These are phyloP conservation scores for Mycteria americana DNA, from an alignment of 2,797 vertebrate genomes.

Conservation along the genomic window DNA sequence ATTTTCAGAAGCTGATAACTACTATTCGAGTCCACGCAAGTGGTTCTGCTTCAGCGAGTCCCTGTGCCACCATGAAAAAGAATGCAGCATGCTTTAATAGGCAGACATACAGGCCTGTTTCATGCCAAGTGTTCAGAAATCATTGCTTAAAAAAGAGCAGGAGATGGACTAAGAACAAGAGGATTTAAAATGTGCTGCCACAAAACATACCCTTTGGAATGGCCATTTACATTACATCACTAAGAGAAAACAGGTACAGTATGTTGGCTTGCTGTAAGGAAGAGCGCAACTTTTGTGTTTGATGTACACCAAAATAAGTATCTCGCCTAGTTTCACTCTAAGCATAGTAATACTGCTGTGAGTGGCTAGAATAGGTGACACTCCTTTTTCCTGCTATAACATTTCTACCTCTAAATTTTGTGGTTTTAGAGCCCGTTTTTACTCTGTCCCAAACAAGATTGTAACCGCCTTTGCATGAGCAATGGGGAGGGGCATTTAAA, in stretches of 20 bases:
- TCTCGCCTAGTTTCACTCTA: neutral
- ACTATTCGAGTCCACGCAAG: fast-evolving
- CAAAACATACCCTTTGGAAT: neutral
- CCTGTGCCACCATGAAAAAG: neutral
- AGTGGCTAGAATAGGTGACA: neutral
- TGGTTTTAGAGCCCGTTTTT: neutral
- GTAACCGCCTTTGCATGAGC: neutral
- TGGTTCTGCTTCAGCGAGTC: neutral
- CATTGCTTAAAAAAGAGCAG: neutral
- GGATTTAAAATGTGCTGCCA: neutral
- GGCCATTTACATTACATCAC: fast-evolving
- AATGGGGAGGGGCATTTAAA: neutral
- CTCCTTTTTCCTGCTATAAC: neutral
- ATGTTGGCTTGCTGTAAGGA: neutral
- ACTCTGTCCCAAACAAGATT: neutral
- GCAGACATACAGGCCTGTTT: neutral
- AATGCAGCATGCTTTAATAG: too few relatives aligned
- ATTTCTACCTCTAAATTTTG: neutral
- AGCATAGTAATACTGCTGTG: neutral
- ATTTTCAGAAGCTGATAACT: neutral
- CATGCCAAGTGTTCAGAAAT: neutral
- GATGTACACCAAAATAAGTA: neutral
- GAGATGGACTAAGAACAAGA: neutral
- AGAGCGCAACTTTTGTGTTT: neutral
- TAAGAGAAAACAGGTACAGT: neutral